phyloP scores from a whole-genome alignment of 2,888 invertebrate species.

The Petrolisthes manimaculis region DNA sequence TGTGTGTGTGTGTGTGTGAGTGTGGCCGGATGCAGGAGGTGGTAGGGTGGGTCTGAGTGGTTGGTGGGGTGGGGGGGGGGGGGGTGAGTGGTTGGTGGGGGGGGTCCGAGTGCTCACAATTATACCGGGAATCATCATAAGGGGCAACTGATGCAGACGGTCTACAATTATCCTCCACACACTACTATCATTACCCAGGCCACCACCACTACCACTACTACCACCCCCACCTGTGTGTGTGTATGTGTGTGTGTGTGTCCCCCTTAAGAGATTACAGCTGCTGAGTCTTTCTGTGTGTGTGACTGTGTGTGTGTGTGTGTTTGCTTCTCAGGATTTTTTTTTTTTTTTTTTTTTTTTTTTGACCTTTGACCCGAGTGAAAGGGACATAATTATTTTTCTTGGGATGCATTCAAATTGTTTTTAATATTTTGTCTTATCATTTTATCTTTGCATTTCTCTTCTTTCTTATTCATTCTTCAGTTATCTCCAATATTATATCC shows the following conservation, averaged over 20 bases:
- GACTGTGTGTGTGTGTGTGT: constrained; percentile 13
- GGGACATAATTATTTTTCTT: no score
- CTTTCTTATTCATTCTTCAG: no score
- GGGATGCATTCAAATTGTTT: no score
- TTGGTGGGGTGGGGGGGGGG: no score
- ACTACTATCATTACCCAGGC: no score
- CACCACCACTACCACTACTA: constrained; percentile 17
- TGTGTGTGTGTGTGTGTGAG: no score
- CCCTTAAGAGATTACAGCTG: constrained; percentile 18
- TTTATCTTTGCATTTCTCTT: no score
- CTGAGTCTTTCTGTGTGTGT: constrained; percentile 8
- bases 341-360: no score
- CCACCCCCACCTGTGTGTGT: constrained; percentile 8
- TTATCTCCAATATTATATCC: no score
- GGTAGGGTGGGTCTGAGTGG: neutral
- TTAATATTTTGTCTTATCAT: no score
- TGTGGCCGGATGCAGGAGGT: neutral
- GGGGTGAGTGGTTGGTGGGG: neutral
- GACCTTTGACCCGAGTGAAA: no score
- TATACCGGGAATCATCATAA: constrained; percentile 8
- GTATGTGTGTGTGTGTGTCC: neutral
- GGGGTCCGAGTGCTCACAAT: neutral
- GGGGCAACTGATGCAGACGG: constrained; percentile 8
- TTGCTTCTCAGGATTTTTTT: no score
- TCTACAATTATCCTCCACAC: constrained; percentile 30